A percentile compares a stretch with the other conserved stretches of the same genome.
phyloP scores from a whole-genome alignment of 2,113 vertebrate species.

The Thunnus maccoyii region DNA sequence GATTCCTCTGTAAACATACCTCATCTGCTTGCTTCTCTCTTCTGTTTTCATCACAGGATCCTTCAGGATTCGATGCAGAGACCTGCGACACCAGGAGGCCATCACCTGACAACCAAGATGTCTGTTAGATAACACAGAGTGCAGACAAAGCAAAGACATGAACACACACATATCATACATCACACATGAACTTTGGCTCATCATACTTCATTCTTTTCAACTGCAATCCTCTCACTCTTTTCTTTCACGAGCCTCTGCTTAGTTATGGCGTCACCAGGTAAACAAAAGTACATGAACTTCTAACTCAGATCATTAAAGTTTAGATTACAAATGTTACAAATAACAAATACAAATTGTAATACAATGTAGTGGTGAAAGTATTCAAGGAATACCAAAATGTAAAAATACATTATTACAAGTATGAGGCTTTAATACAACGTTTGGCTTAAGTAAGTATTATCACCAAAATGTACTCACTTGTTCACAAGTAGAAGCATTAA shows the following conservation, averaged over 20 bases:
- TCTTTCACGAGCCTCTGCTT: not conserved
- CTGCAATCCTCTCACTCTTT: not conserved
- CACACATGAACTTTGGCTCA: not conserved
- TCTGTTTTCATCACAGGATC: conserved; percentile 57
- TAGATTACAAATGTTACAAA: not conserved
- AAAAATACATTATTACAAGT: too few species aligned
- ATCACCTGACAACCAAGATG: not conserved
- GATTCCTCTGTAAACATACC: not conserved
- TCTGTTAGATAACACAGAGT: conserved; percentile 36
- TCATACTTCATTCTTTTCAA: not conserved
- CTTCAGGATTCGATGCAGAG: conserved; percentile 37
- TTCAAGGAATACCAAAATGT: too few species aligned
- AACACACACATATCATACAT: not conserved
- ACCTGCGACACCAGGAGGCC: conserved; percentile 7
- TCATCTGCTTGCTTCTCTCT: conserved; percentile 35
- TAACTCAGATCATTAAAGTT: not conserved
- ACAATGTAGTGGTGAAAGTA: not conserved
- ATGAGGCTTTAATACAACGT: too few species aligned
- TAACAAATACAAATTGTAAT: not conserved
- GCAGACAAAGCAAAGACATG: conserved; percentile 11
- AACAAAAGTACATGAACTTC: not conserved
- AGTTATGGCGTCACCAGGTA: not conserved
- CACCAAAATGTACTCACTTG: not conserved
- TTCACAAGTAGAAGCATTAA: not conserved
- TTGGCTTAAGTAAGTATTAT: not conserved